Evolutionary conservation across 2,888 invertebrate species (phyloP), one percentile per base, ranked within the genome.

Genomic region (Smittia sp.): DNA sequence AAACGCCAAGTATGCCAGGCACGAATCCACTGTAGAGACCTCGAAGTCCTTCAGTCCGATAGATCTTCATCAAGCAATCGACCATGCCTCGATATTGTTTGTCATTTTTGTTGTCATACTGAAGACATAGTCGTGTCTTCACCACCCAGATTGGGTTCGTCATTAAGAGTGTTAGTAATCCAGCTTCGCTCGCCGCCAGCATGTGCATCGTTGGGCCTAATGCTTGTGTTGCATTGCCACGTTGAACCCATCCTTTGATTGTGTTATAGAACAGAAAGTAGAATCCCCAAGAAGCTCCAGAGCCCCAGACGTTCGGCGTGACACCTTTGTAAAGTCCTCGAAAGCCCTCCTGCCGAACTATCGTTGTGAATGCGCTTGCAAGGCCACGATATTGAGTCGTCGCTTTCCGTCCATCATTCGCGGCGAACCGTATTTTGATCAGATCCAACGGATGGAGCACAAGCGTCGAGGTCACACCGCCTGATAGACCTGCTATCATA

Each of bases 91-190:
- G 88, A 82, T 98, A 99, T 77, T 87, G 84, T 80, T 89, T 89
- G 18, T 81, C 79, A 22, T 81, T 77, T 70, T 81, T 74, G 74
- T 90, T 90, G 79, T 87, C 88, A 83, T 97, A 98, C 83, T 99
- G 98, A 77, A 99, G 87, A 80, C 98, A 99, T 75, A 99, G 86
- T 74, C 98, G 86, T 1, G 99, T 99, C 86, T 99, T 99, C 74
- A 97, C 94, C 77, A 99, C 98, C 98, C 98, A 99, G 78, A 99
- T 92, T 66, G 99, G 99, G 85, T 99, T 99, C 68, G 98, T 98
- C 83, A 98, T 88, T 69, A 94, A 80, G 74, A 98, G 86, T 0
- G 97, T 97, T 1, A 95, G 84, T 41, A 94, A 86, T 11, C 97
- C 97, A 65, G 97, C 95, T 80, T 95, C 91, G 0, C 95, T 91